Conservation (phyloP, 2,888 invertebrate species). For the Lasioglossum zephyrum region DNA sequence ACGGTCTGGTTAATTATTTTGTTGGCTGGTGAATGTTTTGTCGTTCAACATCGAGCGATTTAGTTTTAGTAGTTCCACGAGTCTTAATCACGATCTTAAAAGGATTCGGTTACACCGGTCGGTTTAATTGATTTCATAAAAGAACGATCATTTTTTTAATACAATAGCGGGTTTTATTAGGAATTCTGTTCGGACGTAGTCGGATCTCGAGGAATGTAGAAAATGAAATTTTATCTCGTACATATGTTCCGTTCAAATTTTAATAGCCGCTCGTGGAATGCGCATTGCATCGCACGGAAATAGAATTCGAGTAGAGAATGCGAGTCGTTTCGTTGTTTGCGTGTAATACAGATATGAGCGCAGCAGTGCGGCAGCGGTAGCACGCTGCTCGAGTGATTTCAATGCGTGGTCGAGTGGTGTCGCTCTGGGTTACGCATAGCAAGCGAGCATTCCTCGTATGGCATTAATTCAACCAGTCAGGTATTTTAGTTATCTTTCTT, state of each 20-base stretch:
- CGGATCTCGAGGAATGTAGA: not conserved
- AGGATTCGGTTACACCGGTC: not conserved
- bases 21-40: too few species aligned
- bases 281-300: not conserved
- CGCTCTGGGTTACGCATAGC: not conserved
- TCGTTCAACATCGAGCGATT: too few species aligned
- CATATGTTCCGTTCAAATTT: conserved; percentile 1
- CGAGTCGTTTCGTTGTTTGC: not conserved
- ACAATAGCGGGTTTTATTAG: not conserved
- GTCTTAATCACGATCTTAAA: not conserved
- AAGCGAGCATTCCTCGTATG: not conserved
- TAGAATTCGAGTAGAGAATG: not conserved
- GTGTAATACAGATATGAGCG: not conserved
- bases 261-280: not conserved
- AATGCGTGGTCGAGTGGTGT: conserved; percentile 16
- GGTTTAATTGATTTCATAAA: not conserved
- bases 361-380: not conserved
- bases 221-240: not conserved
- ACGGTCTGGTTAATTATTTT: too few species aligned
- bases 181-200: not conserved
- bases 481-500: not conserved
- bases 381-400: conserved; percentile 12
- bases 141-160: not conserved
- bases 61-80: too few species aligned
- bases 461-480: not conserved